phyloP scores from a whole-genome alignment of 2,113 vertebrate species.

The Meleagris gallopavo region DNA sequence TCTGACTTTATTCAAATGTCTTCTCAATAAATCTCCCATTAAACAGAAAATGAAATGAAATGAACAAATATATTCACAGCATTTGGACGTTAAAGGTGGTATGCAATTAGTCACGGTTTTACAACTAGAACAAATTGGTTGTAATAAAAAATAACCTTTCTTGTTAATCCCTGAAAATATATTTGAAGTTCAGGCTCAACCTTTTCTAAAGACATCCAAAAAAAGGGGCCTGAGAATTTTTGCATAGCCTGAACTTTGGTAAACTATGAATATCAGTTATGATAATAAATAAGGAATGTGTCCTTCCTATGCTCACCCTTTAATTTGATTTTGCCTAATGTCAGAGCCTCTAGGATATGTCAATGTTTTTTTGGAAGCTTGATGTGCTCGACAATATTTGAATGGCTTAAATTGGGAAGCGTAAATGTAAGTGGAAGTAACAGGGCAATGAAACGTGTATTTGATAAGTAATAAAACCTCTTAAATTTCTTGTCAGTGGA shows the following conservation, averaged over 20 bases:
- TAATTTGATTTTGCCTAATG: background rate
- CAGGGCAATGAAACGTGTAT: background rate
- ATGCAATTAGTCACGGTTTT: background rate
- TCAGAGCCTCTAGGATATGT: background rate
- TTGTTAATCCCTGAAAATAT: background rate
- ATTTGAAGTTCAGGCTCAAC: background rate
- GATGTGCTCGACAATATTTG: background rate
- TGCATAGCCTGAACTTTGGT: background rate
- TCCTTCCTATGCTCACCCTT: background rate
- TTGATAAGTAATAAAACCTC: background rate
- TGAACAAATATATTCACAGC: background rate
- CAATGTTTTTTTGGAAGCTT: background rate
- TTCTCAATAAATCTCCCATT: background rate
- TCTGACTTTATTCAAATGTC: background rate
- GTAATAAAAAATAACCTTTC: constrained; percentile 15
- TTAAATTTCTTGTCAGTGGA: background rate
- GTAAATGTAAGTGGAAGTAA: background rate
- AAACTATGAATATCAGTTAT: background rate
- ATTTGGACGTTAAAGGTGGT: background rate
- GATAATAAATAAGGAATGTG: background rate
- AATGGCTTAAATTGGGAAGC: background rate
- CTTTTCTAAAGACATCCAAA: background rate
- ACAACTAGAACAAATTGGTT: background rate
- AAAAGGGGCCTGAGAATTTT: background rate
- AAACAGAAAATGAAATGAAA: background rate